phyloP scores from a whole-genome alignment of 2,888 invertebrate species.

The Pomacea canaliculata region DNA sequence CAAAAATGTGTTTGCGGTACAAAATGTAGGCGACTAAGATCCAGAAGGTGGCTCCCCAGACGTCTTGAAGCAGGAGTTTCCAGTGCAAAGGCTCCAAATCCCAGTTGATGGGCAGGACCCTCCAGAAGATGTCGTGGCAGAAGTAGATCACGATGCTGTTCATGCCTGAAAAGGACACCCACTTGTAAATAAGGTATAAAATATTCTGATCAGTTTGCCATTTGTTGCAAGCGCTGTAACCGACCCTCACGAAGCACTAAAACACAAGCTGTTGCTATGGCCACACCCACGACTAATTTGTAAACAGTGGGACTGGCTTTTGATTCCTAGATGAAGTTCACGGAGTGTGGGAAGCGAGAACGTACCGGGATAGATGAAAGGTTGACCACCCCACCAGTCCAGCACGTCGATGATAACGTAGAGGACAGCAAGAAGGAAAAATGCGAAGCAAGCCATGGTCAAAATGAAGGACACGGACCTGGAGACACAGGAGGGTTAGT shows the following conservation, averaged over 20 bases:
- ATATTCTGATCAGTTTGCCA: no score
- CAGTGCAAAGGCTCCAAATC: conserved; percentile 75
- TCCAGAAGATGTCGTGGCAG: conserved; percentile 83
- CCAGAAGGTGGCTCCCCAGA: conserved; percentile 83
- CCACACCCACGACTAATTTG: no score
- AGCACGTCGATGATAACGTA: conserved; percentile 59
- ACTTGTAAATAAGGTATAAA: no score
- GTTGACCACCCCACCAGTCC: conserved; percentile 59
- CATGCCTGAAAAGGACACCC: conserved; percentile 76
- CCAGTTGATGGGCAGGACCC: conserved; percentile 80
- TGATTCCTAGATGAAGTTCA: no score
- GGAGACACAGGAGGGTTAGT: neutral
- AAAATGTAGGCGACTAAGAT: conserved; percentile 82
- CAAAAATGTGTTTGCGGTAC: conserved; percentile 80
- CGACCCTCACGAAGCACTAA: no score
- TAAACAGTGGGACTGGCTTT: no score
- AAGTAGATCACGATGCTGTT: conserved; percentile 91
- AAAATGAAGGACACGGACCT: conserved; percentile 62
- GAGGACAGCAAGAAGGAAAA: conserved; percentile 48
- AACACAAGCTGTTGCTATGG: no score
- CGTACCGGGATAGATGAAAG: conserved; percentile 64
- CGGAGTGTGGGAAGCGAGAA: neutral
- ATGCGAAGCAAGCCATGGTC: conserved; percentile 56
- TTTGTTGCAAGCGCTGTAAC: no score
- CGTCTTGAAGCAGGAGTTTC: conserved; percentile 78